A percentile compares a stretch with the other conserved stretches of the same genome.
These are phyloP conservation scores for Sturnus vulgaris DNA, from an alignment of 2,113 vertebrate species.

Conservation along the genomic window DNA sequence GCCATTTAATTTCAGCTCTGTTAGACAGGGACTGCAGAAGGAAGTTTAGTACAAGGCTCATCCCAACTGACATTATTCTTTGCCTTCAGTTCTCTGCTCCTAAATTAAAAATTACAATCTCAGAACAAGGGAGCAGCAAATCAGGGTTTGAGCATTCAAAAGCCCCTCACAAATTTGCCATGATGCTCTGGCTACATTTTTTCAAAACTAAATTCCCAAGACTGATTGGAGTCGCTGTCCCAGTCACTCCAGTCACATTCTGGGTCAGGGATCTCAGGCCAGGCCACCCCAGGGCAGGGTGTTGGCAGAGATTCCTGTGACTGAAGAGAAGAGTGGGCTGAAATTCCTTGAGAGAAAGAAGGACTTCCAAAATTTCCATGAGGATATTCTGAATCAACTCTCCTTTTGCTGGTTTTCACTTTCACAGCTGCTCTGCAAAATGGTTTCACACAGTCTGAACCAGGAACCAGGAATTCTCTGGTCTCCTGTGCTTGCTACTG, in stretches of 20 bases:
- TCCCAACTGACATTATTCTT: not conserved
- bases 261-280: not conserved
- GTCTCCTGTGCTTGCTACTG: not conserved
- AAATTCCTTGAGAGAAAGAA: not conserved
- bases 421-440: conserved; percentile 24
- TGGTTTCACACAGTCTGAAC: not conserved
- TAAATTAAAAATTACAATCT: not conserved
- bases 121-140: not conserved
- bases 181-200: not conserved
- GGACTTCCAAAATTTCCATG: not conserved
- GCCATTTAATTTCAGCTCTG: not conserved
- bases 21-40: not conserved
- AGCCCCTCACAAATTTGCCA: not conserved
- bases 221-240: not conserved
- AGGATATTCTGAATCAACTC: not conserved
- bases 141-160: not conserved
- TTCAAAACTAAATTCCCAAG: not conserved
- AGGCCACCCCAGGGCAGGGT: not conserved
- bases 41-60: not conserved
- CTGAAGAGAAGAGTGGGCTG: not conserved
- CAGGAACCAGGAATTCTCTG: not conserved
- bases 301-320: not conserved
- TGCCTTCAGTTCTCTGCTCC: not conserved
- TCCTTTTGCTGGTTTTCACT: not conserved
- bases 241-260: rapidly evolving